Evolutionary conservation across 2,888 invertebrate genomes (phyloP), one percentile per base, ranked within the genome.

Genomic region (Coleophora flavipennella): DNA sequence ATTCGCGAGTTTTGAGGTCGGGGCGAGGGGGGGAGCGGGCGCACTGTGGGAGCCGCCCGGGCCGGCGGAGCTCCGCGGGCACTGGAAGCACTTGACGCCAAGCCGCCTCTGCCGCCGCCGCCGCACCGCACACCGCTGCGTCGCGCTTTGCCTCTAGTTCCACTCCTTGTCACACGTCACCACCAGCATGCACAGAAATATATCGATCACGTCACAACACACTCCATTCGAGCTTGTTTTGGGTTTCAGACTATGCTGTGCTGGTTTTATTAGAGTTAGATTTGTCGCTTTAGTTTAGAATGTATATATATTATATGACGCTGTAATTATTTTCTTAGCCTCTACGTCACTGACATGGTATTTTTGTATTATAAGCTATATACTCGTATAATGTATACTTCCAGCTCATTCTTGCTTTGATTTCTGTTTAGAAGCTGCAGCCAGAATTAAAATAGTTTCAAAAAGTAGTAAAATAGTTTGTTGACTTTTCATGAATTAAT

Each of bases 1-100:
- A 67, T 66, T 54, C 55, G 55, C 57, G 57, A 59, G 56, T 59
- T 55, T 53, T 55, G 50, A 39, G 31, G 48, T 40, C 51, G 28
- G 13, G n/a, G n/a, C n/a, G n/a, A n/a, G n/a, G n/a, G n/a, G n/a
- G n/a, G n/a, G n/a, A n/a, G n/a, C n/a, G n/a, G n/a, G n/a, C n/a
- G n/a, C n/a, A n/a, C n/a, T 62, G 63, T 62, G 66, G 65, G 64
- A 67, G 62, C 64, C 62, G 67, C 65, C 53, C n/a, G n/a, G n/a
- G n/a, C n/a, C 35, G 28, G 12, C 40, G 44, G 39, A 32, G 43
- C 42, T 29, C 45, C 32, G 40, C n/a, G 36, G 33, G 29, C 41
- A 78, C 83, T 84, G 83, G 84, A 79, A 84, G 84, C 84, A 84
- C 83, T 70, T 69, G 70, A 70, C 74, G 73, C 62, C 71, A 51